A percentile compares a stretch with the other conserved stretches of the same genome.
Conservation (phyloP, 2,888 invertebrate genomes). For the Caenorhabditis sinica region DNA sequence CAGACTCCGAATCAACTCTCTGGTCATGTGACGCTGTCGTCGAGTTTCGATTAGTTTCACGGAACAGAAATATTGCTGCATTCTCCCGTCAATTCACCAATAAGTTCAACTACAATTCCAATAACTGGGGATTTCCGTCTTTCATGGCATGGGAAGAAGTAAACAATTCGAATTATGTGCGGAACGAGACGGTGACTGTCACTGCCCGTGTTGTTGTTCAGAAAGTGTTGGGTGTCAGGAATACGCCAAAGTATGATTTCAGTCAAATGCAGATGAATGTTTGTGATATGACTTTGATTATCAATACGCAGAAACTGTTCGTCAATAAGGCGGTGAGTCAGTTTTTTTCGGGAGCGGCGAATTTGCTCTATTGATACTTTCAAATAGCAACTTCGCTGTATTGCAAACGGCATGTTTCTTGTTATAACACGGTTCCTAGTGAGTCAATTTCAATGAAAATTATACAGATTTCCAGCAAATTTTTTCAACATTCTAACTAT, state of each 20-base stretch:
- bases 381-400: too few relatives aligned
- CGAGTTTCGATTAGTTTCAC: constrained; percentile 72
- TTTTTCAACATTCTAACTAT: too few relatives aligned
- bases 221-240: constrained; percentile 78
- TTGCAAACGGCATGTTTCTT: too few relatives aligned
- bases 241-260: constrained; percentile 79
- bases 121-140: constrained; percentile 83
- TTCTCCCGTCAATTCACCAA: constrained; percentile 81
- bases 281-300: constrained; percentile 77
- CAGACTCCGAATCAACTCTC: constrained; percentile 81
- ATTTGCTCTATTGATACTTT: too few relatives aligned
- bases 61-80: constrained; percentile 44
- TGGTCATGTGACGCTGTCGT: constrained; percentile 82
- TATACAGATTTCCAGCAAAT: too few relatives aligned
- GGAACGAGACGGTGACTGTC: constrained; percentile 78
- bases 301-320: constrained; percentile 80
- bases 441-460: too few relatives aligned
- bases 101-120: constrained; percentile 82
- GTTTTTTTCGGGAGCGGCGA: too few relatives aligned
- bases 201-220: constrained; percentile 81
- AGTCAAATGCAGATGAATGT: constrained; percentile 67
- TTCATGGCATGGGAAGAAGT: constrained; percentile 81
- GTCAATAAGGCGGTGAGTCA: constrained; percentile 78
- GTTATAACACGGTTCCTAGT: too few relatives aligned
- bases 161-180: constrained; percentile 68